A percentile compares a stretch with the other conserved stretches of the same genome.
These are phyloP conservation scores for Coelopa frigida DNA, from an alignment of 1,140 invertebrate genomes.

Conservation along the genomic window DNA sequence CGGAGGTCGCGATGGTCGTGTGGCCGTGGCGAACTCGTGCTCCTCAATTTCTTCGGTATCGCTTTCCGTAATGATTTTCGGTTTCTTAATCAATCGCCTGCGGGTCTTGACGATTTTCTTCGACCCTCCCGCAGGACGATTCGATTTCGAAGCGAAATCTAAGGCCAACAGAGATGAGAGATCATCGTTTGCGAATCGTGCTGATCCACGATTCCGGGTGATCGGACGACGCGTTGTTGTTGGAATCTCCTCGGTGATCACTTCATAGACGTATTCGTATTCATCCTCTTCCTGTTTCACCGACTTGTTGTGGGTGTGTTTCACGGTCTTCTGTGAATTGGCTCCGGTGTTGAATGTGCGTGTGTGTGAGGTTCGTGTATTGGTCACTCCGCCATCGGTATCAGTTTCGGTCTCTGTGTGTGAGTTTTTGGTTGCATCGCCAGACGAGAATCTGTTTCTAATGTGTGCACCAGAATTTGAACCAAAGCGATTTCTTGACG, in stretches of 20 bases:
- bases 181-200: constrained; percentile 32
- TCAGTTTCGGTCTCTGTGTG: no score
- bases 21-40: constrained; percentile 14
- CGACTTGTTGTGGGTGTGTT: constrained; percentile 29
- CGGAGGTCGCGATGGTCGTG: constrained; percentile 2
- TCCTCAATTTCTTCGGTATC: constrained; percentile 27
- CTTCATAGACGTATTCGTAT: constrained; percentile 33
- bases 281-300: constrained; percentile 28
- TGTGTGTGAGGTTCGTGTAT: constrained; percentile 25
- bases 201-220: constrained; percentile 30
- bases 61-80: constrained; percentile 25
- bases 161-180: constrained; percentile 33
- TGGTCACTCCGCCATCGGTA: no score
- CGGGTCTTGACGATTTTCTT: constrained; percentile 20
- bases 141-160: constrained; percentile 22
- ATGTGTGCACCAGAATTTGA: no score
- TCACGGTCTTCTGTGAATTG: constrained; percentile 23
- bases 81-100: constrained; percentile 27
- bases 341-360: constrained; percentile 18
- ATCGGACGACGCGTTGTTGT: constrained; percentile 20
- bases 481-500: no score
- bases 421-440: constrained; percentile 2
- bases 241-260: constrained; percentile 15
- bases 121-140: constrained; percentile 10
- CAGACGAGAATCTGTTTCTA: no score